Base-by-base conservation (phyloP, 2,113 vertebrate species). In the Erinaceus europaeus region DNA sequence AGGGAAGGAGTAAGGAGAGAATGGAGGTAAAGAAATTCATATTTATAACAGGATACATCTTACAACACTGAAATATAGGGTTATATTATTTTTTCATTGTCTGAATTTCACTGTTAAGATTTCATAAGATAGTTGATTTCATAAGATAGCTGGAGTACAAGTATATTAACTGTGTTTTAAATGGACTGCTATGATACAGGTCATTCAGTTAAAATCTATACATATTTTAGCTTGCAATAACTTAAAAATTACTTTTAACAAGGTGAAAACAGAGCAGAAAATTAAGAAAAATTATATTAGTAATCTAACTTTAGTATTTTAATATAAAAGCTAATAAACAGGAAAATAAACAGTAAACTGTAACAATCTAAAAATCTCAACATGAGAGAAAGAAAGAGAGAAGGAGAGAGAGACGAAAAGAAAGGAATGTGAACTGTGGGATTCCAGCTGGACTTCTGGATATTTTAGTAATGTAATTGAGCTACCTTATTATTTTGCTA, bases 401-500 rank as follows among this genome's bases (percentile, higher is more conserved):
- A 2, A 38, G 80, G 48, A 29, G 84, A 55, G 48, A 84, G 32
- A 65, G n/a, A n/a, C n/a, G n/a, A n/a, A n/a, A n/a, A n/a, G n/a
- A n/a, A n/a, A n/a, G n/a, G n/a, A n/a, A n/a, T 10, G 86, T 72
- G 44, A 73, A 55, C 65, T 67, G 23, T 3, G 18, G 53, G n/a
- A 48, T 81, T 92, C 72, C 88, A 80, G 40, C 29, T 93, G 57
- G 82, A 93, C 77, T 92, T 85, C 57, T 38, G 74, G 76, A 53
- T 76, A 75, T 82, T 75, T 79, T 76, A 80, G 85, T 90, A 65
- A 55, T 84, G 78, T 88, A 93, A 94, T 93, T 91, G 91, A 85
- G 71, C 68, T 94, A 93, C 92, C 67, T 44, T 65, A 89, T 91
- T 94, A 83, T 93, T 93, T 79, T 72, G 73, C 75, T 89, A 73